Base-by-base conservation (phyloP, 2,888 invertebrate species). In the Dilophus febrilis region DNA sequence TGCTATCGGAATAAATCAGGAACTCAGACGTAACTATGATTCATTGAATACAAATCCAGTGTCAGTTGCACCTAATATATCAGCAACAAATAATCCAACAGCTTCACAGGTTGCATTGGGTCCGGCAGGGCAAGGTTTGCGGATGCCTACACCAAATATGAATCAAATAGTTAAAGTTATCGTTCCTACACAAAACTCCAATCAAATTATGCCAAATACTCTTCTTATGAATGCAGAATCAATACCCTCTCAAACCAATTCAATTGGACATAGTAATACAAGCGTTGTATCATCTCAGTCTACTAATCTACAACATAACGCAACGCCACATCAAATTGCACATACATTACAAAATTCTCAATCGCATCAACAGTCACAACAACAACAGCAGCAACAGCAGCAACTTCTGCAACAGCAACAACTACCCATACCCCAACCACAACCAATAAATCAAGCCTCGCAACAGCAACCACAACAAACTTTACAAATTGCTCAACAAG, bases 31-130 rank as follows among this genome's bases (percentile, higher is more conserved):
- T 13, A 38, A 18, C 3, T 38, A 41, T 14, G 34, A 38, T 14
- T 49, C 40, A 29, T 51, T 55, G 51, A 26, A 31, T 38, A 26
- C 26, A 28, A 32, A 31, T 26, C 48, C 52, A 16, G 50, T 53
- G 2, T 51, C 53, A 18, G 46, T 49, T 12, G 46, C 53, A 12
- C 47, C 50, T 27, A 53, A 46, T 37, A 51, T 54, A 42, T 38
- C 54, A 40, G 53, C 54, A 40, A 37, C 51, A 27, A 49, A 54
- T 38, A 43, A 50, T 4, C 50, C 42, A 43, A 44, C 29, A 14
- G 31, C 46, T 12, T 58, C 58, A 18, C 57, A 57, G 32, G 50
- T 58, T 22, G 45, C 49, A 43, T 54, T 53, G 22, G 55, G 54
- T 26, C 26, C 38, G 4, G 2, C 11, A 5, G n/a, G 16, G 19